Base-by-base conservation (phyloP, 92 coral and sea anemone species). In the Micromussa lordhowensis region DNA sequence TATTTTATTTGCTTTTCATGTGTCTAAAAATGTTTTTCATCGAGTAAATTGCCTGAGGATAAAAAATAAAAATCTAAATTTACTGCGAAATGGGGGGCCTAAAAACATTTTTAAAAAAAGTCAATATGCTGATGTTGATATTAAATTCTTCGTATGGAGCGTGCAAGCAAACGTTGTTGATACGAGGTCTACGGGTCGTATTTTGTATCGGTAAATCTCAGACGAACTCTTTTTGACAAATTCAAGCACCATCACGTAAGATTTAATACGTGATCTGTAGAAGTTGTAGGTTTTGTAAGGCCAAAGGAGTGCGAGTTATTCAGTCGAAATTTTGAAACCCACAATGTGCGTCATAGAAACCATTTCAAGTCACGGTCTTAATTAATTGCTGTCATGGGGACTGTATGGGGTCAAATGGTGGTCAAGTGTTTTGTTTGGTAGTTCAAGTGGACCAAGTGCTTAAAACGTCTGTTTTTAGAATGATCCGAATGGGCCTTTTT, bases 331-430 rank as follows among this genome's bases (percentile, higher is more conserved):
- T 11, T 15, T 32, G 48, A 21, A 80, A 53, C 31, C 83, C 75
- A 28, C 85, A 64, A 44, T 1, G 22, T 82, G 76, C 85, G 85
- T 82, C 85, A 82, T 34, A 18, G 40, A 80, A 58, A 32, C 83
- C 31, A 31, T 58, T 57, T 36, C 51, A 35, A 80, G 51, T 34
- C 71, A 9, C 28, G 12, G 11, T 68, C 54, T 16, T 36, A 18
- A 82, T 44, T 36, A 19, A 40, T n/a, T 26, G 59, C 36, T 44
- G 58, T 82, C 77, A 19, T 16, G 35, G 38, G 58, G 12, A 44
- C 51, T 44, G 51, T 44, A 44, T 44, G 51, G 0, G 76, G 75
- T 82, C 77, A 82, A 38, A 71, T 64, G 51, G 36, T 61, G 57
- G 73, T 81, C 76, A 68, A 82, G 75, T 32, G 38, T 35, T 34